Conservation (phyloP, 2,888 invertebrate species). For the Drosophila neotestacea region DNA sequence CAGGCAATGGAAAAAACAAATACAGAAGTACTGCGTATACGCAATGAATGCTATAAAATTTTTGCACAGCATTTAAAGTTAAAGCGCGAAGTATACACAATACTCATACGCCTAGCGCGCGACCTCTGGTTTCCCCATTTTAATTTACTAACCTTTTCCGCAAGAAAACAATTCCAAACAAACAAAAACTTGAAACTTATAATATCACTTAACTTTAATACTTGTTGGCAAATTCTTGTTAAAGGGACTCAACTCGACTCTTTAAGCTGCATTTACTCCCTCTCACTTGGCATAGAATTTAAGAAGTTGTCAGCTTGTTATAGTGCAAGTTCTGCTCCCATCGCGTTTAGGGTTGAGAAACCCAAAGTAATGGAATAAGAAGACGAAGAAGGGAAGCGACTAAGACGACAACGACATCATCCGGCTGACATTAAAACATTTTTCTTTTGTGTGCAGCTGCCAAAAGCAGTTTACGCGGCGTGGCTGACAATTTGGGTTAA, state of each 20-base stretch:
- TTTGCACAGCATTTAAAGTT: slow-evolving; percentile 66
- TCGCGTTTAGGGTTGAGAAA: slow-evolving; percentile 26
- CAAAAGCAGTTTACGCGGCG: slow-evolving; percentile 67
- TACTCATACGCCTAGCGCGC: slow-evolving; percentile 46
- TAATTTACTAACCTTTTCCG: slow-evolving; percentile 8
- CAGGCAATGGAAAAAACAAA: slow-evolving; percentile 1
- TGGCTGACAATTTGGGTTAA: slow-evolving; percentile 80
- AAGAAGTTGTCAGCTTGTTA: slow-evolving; percentile 52
- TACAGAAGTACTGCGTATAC: slow-evolving; percentile 11
- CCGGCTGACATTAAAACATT: slow-evolving; percentile 73
- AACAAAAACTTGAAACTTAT: slow-evolving; percentile 9
- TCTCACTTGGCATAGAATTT: slow-evolving; percentile 36
- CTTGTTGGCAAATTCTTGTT: slow-evolving; percentile 50
- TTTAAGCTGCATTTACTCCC: slow-evolving; percentile 53
- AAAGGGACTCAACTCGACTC: slow-evolving; percentile 24
- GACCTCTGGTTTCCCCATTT: not conserved
- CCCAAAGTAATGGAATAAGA: not conserved
- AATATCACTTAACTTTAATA: slow-evolving; percentile 43
- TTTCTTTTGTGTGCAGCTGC: slow-evolving; percentile 74
- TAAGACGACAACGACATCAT: slow-evolving; percentile 54
- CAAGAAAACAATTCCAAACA: not conserved
- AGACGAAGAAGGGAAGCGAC: slow-evolving; percentile 3
- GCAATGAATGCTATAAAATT: slow-evolving; percentile 33
- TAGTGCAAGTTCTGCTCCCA: slow-evolving; percentile 29
- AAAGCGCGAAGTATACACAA: slow-evolving; percentile 46